Conservation (phyloP, 2,797 vertebrate species). For the Bryconaethiops microstoma region DNA sequence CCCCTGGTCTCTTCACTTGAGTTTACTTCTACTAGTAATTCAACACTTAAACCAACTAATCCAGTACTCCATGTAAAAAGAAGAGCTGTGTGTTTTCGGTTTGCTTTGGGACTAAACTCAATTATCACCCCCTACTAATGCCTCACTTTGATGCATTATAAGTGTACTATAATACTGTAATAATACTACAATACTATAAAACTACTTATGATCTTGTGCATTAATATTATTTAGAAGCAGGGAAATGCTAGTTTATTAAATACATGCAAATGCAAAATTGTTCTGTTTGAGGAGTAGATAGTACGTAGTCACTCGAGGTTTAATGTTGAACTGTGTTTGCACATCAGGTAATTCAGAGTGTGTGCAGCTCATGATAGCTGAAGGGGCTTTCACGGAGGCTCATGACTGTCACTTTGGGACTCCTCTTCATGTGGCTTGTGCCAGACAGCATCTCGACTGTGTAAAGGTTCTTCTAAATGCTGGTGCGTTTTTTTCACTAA, state of each 20-base stretch:
- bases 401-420: conserved; percentile 91
- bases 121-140: no score
- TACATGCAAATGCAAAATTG: not conserved
- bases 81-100: not conserved
- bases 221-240: not conserved
- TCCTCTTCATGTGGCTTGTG: conserved; percentile 88
- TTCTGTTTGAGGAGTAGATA: not conserved
- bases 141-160: no score
- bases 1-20: not conserved
- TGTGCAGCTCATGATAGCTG: conserved; percentile 82
- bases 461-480: conserved; percentile 84
- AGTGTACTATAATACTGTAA: no score
- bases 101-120: no score
- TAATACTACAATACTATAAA: no score
- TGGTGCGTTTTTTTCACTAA: no score
- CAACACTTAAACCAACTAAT: not conserved
- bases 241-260: no score
- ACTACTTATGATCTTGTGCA: not conserved
- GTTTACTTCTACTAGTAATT: not conserved
- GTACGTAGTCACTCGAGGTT: no score
- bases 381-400: conserved; percentile 86
- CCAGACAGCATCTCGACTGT: conserved; percentile 83
- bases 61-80: not conserved
- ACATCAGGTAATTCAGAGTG: conserved; percentile 83
- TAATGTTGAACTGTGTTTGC: not conserved